phyloP scores from a whole-genome alignment of 37 sponge, comb jelly and placozoan species.

The Dysidea cf. avara region DNA sequence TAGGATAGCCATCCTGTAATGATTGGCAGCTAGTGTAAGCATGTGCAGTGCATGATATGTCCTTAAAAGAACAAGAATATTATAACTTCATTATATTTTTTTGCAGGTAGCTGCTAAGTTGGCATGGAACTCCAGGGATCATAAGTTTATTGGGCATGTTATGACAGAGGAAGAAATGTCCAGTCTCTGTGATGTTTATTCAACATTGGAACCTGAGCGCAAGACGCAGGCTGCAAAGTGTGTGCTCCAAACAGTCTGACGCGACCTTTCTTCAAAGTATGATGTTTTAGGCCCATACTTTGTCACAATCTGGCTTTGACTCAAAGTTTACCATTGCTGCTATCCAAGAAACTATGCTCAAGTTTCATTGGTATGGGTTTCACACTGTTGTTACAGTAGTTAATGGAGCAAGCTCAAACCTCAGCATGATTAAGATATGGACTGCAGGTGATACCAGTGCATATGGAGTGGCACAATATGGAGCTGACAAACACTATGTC shows the following conservation, averaged over 20 bases:
- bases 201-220: background rate
- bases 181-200: background rate
- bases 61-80: too few relatives aligned
- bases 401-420: background rate
- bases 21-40: too few relatives aligned
- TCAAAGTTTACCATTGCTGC: background rate
- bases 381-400: background rate
- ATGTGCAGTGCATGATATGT: too few relatives aligned
- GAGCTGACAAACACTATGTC: background rate
- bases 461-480: background rate
- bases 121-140: background rate
- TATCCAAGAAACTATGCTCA: background rate
- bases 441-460: background rate
- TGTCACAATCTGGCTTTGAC: background rate
- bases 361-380: background rate
- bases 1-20: too few relatives aligned
- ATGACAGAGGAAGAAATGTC: constrained; percentile 1
- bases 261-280: background rate
- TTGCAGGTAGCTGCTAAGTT: background rate
- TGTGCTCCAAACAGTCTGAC: constrained; percentile 13
- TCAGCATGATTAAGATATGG: background rate
- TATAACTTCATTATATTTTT: too few relatives aligned
- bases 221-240: constrained; percentile 1
- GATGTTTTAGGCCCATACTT: constrained; percentile 17
- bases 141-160: background rate